Evolutionary conservation across 2,113 vertebrate species (phyloP), one percentile per base, ranked within the genome.

Genomic region (Illadopsis cleaveri): DNA sequence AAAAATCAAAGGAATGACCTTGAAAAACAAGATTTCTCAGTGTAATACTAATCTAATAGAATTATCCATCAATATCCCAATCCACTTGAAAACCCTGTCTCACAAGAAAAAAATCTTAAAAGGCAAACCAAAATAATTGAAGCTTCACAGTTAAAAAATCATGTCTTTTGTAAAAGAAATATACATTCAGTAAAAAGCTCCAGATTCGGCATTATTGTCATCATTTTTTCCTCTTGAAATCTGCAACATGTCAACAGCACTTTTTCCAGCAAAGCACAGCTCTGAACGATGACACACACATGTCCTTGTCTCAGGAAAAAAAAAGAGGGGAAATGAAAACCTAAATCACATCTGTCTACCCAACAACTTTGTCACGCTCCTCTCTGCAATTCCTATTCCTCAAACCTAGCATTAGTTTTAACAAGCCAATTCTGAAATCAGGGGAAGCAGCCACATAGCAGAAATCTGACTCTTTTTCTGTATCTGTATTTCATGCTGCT

Each of bases 311-410:
- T 80, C 65, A 61, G 50, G n/a, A 6, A 66, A 72, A 69, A 89
- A 54, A 89, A 54, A 15, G 21, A 23, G 15, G 35, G 38, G 14
- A 72, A 64, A 62, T 14, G 18, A 91, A 91, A 93, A 56, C 28
- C 77, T 61, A 81, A 80, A 91, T 78, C 68, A 57, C 79, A 71
- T 61, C 33, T 95, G 50, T 47, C 82, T 89, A 57, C 72, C 72
- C 68, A 83, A 90, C 27, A 88, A 96, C 94, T 86, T 95, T 79
- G 89, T 86, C 91, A 86, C 1, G 3, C 54, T 88, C 68, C 28
- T 82, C 51, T 94, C 78, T 37, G 58, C 77, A 92, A 86, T 56
- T 80, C 48, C 50, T 65, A 38, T 56, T 79, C 64, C 66, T 70
- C 65, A 66, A 75, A 65, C 27, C 38, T 25, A 62, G 22, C 6